Percentiles rank a stretch among this genome's conserved stretches.
Conservation (phyloP, 2,888 invertebrate species). For the Ischnus inquisitorius region DNA sequence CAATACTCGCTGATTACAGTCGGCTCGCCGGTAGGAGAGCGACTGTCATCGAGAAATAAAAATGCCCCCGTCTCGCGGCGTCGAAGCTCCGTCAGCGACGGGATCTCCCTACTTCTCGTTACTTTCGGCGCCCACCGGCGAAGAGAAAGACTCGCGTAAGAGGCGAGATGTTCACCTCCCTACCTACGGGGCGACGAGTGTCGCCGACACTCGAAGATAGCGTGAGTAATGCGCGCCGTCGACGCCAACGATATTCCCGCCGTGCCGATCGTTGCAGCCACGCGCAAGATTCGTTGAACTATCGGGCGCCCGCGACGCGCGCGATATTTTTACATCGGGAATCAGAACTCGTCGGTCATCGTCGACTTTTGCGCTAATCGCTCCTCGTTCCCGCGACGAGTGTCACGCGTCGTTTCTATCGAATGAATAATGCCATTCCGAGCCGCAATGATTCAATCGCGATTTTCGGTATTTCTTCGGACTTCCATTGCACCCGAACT, state of each 20-base stretch:
- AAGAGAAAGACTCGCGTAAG: conserved; percentile 21
- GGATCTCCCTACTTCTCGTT: conserved; percentile 72
- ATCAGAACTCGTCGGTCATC: conserved; percentile 52
- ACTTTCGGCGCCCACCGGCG: conserved; percentile 74
- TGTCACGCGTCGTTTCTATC: conserved; percentile 36
- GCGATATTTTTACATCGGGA: conserved; percentile 39
- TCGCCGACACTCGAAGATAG: conserved; percentile 4
- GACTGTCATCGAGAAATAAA: conserved; percentile 75
- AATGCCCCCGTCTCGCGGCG: conserved; percentile 67
- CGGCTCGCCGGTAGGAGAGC: conserved; percentile 74
- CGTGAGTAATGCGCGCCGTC: conserved; percentile 39
- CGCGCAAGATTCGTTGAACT: conserved; percentile 54
- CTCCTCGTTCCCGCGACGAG: conserved; percentile 27
- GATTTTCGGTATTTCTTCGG: too few species aligned
- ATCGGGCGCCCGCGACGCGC: conserved; percentile 11
- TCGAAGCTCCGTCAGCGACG: conserved; percentile 66
- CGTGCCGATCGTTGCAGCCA: neutral
- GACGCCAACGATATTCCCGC: neutral
- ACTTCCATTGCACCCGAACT: too few species aligned
- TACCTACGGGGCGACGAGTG: neutral
- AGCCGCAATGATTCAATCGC: neutral
- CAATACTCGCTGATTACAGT: conserved; percentile 59
- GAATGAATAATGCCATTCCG: conserved; percentile 1
- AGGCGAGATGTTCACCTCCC: conserved; percentile 26
- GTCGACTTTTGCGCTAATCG: conserved; percentile 21